Base-by-base conservation (phyloP, 2,113 vertebrate genomes). In the Cyprinodon variegatus region DNA sequence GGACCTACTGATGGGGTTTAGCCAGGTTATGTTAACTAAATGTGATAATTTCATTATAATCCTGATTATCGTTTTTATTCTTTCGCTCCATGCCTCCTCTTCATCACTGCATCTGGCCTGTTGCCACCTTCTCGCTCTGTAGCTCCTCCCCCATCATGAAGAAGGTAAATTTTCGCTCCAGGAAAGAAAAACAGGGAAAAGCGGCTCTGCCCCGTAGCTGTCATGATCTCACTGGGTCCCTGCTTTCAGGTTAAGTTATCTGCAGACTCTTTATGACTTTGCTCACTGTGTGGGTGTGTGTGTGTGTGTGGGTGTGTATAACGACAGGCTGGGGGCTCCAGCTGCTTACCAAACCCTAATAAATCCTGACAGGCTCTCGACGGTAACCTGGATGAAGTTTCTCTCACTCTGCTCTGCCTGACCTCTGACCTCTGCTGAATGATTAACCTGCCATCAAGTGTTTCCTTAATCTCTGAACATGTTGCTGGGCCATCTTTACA, bases 161-260 rank as follows among this genome's bases (percentile, higher is more conserved):
- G 61, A 86, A 65, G 63, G 80, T 88, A 88, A 87, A 82, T 74
- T 72, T 85, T 88, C 48, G 0, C 77, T 81, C 45, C 48, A 1
- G 68, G 57, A 48, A 89, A 90, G 68, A 81, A 86, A 88, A 90
- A 85, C 85, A 89, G 78, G 72, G 66, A 84, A 81, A 82, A 78
- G 79, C 81, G 66, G 77, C 67, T 40, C 46, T 80, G 83, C 82
- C 81, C 82, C 61, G 74, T 76, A 84, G 81, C 85, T 90, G 89
- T 90, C 87, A 90, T 90, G 87, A 90, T 90, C 83, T 90, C 89
- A 90, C 82, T 0, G 68, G 73, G 83, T 81, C 74, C 29, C 81
- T 77, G 48, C n/a, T 75, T 81, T 89, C 83, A 64, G 77, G 65
- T 79, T 83, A 84, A 86, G 70, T 83, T 89, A 89, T 87, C 85